phyloP scores from a whole-genome alignment of 2,113 vertebrate species.

The Brienomyrus brachyistius region DNA sequence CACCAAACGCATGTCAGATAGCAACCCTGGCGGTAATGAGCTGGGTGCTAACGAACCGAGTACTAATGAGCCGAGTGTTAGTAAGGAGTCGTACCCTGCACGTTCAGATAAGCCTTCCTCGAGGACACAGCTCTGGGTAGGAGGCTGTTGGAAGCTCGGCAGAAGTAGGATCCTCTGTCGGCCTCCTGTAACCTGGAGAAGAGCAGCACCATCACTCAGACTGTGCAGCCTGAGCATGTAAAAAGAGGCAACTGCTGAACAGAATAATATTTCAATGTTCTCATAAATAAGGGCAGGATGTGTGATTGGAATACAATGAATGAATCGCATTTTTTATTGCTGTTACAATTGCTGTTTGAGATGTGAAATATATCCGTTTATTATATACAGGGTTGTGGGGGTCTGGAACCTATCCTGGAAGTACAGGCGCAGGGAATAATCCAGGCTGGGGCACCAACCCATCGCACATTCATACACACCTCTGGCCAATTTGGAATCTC shows the following conservation, averaged over 20 bases:
- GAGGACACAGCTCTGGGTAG: slow-evolving; percentile 54
- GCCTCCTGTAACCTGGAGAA: slow-evolving; percentile 47
- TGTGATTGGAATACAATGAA: background rate
- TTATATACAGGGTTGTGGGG: background rate
- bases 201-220: background rate
- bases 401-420: background rate
- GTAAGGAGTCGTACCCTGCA: slow-evolving; percentile 47
- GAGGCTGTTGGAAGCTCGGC: slow-evolving; percentile 52
- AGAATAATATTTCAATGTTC: background rate
- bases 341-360: background rate
- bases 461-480: background rate
- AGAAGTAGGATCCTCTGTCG: slow-evolving; percentile 60
- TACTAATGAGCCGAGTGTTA: background rate
- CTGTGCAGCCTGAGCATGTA: background rate
- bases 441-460: background rate
- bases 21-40: background rate
- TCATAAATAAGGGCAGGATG: background rate
- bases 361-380: background rate
- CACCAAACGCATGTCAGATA: background rate
- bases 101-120: slow-evolving; percentile 43
- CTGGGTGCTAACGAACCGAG: background rate
- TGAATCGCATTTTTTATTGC: background rate
- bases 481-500: background rate
- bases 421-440: background rate
- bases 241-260: background rate